Evolutionary conservation across 2,888 invertebrate species (phyloP).

Genomic region (Hemaris fuciformis): DNA sequence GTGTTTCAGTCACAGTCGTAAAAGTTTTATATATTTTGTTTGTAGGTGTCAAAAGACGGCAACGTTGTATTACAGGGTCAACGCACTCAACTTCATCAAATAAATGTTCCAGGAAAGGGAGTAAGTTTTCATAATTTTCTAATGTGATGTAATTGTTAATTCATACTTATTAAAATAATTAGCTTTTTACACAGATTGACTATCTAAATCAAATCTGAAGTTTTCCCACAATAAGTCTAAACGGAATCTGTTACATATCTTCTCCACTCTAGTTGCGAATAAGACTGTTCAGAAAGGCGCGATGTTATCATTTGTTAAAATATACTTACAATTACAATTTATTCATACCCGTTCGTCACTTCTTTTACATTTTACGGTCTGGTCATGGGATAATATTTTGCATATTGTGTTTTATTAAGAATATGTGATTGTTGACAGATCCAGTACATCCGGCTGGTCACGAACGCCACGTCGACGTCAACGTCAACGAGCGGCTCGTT

Average conservation of each 20-base stretch:
- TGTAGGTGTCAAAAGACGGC: constrained; percentile 52
- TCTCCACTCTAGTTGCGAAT: too few relatives aligned
- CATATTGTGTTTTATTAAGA: neutral
- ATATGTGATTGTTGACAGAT: constrained; percentile 68
- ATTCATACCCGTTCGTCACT: too few relatives aligned
- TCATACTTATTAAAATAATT: too few relatives aligned
- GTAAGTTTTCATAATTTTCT: constrained; percentile 56
- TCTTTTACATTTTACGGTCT: too few relatives aligned
- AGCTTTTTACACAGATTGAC: neutral
- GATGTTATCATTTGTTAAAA: too few relatives aligned
- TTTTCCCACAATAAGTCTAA: too few relatives aligned
- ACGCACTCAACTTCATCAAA: constrained; percentile 84
- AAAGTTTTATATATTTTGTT: neutral
- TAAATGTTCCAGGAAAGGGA: constrained; percentile 87
- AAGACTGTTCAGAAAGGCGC: too few relatives aligned
- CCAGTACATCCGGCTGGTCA: constrained; percentile 87
- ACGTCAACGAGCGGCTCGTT: too few relatives aligned
- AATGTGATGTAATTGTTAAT: neutral
- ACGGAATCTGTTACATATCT: too few relatives aligned
- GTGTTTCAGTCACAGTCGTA: too few relatives aligned
- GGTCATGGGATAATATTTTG: too few relatives aligned
- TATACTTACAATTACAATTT: too few relatives aligned
- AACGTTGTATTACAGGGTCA: constrained; percentile 47
- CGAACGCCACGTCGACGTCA: constrained; percentile 58
- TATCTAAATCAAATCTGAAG: neutral